A percentile compares a stretch with the other conserved stretches of the same genome.
phyloP scores from a whole-genome alignment of 2,113 vertebrate genomes.

The Mesembrinibis cayennensis region DNA sequence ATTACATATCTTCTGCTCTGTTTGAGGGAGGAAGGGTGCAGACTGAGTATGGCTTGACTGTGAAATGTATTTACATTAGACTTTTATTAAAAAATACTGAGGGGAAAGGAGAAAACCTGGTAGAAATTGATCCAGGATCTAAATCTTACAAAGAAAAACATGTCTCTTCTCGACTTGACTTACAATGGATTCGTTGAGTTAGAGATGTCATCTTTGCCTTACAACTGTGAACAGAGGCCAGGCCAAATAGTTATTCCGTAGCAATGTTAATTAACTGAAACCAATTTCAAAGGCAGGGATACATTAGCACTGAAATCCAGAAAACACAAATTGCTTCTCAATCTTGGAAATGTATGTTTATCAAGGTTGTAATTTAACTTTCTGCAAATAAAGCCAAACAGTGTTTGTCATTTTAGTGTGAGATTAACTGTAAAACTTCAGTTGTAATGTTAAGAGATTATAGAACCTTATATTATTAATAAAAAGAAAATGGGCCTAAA shows the following conservation, averaged over 20 bases:
- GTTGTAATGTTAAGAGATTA: constrained; percentile 73
- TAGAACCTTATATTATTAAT: constrained; percentile 75
- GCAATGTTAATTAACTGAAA: constrained; percentile 46
- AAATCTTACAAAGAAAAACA: not conserved
- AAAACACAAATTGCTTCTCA: constrained; percentile 51
- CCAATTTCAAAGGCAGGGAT: constrained; percentile 33
- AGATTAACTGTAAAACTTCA: constrained; percentile 73
- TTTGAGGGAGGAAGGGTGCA: not conserved
- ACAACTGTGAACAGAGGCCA: constrained; percentile 28
- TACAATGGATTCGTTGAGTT: not conserved
- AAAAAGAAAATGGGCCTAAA: constrained; percentile 69
- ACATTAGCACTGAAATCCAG: constrained; percentile 43
- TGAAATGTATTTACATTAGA: not conserved
- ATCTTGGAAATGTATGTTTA: constrained; percentile 56
- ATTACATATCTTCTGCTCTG: not conserved
- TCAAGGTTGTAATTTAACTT: constrained; percentile 67
- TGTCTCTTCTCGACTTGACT: not conserved
- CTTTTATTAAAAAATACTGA: not conserved
- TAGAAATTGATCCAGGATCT: not conserved
- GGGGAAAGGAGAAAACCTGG: not conserved
- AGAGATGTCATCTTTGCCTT: constrained; percentile 34
- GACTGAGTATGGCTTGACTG: not conserved
- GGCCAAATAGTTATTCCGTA: constrained; percentile 36
- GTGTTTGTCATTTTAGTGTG: constrained; percentile 69
- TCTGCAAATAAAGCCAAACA: constrained; percentile 71